Base-by-base conservation (phyloP, 1,140 invertebrate genomes). In the Sipha flava region DNA sequence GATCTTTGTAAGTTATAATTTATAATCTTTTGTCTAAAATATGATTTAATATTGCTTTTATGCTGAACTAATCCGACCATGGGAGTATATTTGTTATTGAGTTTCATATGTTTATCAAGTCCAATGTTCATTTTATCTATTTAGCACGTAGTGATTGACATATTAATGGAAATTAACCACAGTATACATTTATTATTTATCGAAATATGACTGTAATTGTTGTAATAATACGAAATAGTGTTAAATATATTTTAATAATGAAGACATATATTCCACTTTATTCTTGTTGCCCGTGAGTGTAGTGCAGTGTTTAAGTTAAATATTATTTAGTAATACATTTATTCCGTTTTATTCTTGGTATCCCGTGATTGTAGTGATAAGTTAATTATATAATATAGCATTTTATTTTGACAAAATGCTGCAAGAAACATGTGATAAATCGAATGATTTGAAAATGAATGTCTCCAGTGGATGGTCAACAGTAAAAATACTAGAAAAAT, bases 111-210 rank as follows among this genome's bases (percentile, higher is more conserved):
- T 59, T 77, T 77, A 77, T 77, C 52, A 77, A 40, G 73, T 77
- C 52, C 73, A 77, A 77, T 77, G 52, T 77, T 31, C 37, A 77
- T 59, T 34, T 29, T n/a, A n/a, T 59, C 57, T 66, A 66, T 43
- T 29, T 29, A 47, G 23, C 66, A 70, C 66, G 43, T 47, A 70
- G 43, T 43, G 47, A 45, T 47, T 47, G n/a, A 45, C 7, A 45
- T 26, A 45, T 68, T 29, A 26, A 23, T 70, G 40, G 47, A 47
- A 70, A 45, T n/a, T 45, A 29, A 47, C 40, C 23, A 47, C 66
- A 70, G 66, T 70, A 31, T 47, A 26, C 16, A 47, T 70, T 70
- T 70, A 23, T 70, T 70, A 26, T 47, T 47, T 70, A 10, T 47
- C n/a, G 7, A 70, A 29, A 47, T 29, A 70, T n/a, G 18, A 31